Conservation (phyloP, 2,888 invertebrate species). For the Plusia festucae region DNA sequence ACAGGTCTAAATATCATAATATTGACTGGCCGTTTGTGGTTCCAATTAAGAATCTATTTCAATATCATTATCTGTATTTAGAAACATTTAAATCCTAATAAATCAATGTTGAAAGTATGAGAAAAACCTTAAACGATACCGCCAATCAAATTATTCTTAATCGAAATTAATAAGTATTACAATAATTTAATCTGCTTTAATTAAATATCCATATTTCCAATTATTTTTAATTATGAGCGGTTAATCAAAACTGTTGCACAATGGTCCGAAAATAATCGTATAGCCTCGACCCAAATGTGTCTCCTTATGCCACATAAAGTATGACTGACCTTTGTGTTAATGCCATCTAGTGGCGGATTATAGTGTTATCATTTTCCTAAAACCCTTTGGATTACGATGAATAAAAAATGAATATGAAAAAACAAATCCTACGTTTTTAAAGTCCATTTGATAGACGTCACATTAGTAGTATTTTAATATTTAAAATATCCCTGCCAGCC, state of each 20-base stretch:
- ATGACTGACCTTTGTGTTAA: constrained; percentile 61
- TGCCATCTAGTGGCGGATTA: constrained; percentile 50
- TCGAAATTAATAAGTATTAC: background rate
- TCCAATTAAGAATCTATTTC: too few relatives aligned
- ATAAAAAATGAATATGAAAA: constrained; percentile 5
- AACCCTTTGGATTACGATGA: constrained; percentile 24
- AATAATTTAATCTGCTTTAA: background rate
- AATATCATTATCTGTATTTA: too few relatives aligned
- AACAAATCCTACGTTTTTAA: background rate
- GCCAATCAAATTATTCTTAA: background rate
- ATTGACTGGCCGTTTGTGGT: too few relatives aligned
- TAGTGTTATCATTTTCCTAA: constrained; percentile 16
- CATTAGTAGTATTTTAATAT: background rate
- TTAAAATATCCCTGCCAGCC: background rate
- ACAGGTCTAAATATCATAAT: too few relatives aligned
- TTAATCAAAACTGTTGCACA: constrained; percentile 76
- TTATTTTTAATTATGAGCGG: constrained; percentile 49
- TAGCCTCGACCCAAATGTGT: constrained; percentile 80
- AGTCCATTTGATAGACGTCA: background rate
- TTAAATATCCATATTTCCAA: constrained; percentile 29
- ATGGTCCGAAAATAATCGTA: constrained; percentile 78
- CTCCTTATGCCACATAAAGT: constrained; percentile 58
- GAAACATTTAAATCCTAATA: too few relatives aligned
- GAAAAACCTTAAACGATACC: background rate
- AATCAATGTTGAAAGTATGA: background rate